These are phyloP conservation scores for Zosterops hypoxanthus DNA, from an alignment of 2,113 vertebrate genomes.

Conservation along the genomic window DNA sequence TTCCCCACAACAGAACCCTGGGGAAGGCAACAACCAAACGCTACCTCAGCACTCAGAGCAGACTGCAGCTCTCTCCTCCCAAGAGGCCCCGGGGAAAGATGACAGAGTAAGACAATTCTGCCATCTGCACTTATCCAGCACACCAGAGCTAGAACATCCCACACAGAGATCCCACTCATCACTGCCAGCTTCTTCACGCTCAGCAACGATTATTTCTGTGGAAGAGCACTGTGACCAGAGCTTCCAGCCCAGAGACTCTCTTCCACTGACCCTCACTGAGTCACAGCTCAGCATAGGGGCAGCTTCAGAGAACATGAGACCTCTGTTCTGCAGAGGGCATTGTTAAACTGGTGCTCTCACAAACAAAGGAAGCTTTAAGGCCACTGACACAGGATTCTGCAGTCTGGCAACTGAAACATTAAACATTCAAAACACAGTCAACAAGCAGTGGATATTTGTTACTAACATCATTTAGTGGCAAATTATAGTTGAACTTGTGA, in stretches of 20 bases:
- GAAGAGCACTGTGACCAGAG: neutral
- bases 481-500: neutral
- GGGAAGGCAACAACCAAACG: neutral
- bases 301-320: neutral
- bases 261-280: neutral
- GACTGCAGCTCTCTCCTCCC: neutral
- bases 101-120: neutral
- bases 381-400: neutral
- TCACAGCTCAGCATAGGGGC: neutral
- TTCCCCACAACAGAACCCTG: neutral
- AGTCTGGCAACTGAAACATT: neutral
- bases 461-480: neutral
- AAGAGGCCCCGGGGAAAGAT: neutral
- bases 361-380: slow-evolving; percentile 28
- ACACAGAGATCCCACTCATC: neutral
- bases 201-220: neutral
- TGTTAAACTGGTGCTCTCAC: neutral
- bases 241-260: neutral
- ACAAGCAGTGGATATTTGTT: neutral
- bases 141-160: neutral
- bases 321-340: neutral
- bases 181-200: neutral
- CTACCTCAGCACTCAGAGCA: neutral
- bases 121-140: neutral
- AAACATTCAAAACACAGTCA: neutral